Evolutionary conservation across 2,888 invertebrate genomes (phyloP).

Genomic region (Autographa gamma): DNA sequence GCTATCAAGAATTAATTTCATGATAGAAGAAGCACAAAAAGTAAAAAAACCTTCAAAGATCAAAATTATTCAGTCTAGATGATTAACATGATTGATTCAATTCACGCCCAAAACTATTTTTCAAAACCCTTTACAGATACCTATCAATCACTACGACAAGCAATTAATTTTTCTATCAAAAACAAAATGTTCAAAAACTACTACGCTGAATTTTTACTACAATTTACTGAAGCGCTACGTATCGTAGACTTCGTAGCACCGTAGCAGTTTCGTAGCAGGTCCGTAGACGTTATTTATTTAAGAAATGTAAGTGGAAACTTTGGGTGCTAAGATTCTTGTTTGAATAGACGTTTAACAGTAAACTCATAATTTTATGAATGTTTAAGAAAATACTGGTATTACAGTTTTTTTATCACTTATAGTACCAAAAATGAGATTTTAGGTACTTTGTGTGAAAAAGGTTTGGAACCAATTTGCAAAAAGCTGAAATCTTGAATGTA

Average conservation of each 20-base stretch:
- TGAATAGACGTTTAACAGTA: slow-evolving; percentile 10
- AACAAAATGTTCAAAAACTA: slow-evolving; percentile 19
- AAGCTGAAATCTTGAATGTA: not conserved
- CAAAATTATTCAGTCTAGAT: not conserved
- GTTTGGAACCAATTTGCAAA: not conserved
- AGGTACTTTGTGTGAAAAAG: not conserved
- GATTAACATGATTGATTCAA: not conserved
- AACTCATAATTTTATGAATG: slow-evolving; percentile 27
- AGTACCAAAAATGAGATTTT: not conserved
- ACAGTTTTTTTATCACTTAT: slow-evolving; percentile 4
- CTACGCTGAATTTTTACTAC: not conserved
- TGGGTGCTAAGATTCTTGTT: slow-evolving; percentile 17
- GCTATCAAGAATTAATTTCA: too few relatives aligned
- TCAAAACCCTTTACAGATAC: not conserved
- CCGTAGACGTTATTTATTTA: slow-evolving; percentile 37
- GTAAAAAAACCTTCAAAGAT: not conserved
- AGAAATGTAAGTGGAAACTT: slow-evolving; percentile 36
- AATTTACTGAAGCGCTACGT: not conserved
- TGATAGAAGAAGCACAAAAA: not conserved
- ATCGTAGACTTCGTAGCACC: slow-evolving; percentile 30
- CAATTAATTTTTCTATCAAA: slow-evolving; percentile 27
- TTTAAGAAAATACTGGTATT: slow-evolving; percentile 19
- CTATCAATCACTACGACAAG: slow-evolving; percentile 36
- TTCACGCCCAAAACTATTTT: not conserved
- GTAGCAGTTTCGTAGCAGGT: slow-evolving; percentile 31